A percentile compares a stretch with the other conserved stretches of the same genome.
Conservation (phyloP, 2,888 invertebrate genomes). For the Idaea biselata region DNA sequence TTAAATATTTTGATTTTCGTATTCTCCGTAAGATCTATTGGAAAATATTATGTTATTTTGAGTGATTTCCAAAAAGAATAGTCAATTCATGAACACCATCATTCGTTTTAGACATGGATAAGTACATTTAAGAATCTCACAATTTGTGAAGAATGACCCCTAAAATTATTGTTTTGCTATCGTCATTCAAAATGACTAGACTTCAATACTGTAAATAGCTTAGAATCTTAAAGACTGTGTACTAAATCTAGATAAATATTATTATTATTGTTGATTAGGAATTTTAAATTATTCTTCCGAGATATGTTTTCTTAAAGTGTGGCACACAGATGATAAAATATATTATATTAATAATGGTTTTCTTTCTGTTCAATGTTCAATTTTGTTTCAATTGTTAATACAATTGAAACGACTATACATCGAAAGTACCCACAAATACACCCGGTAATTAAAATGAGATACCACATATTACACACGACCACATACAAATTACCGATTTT, state of each 20-base stretch:
- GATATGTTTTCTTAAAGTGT: background rate
- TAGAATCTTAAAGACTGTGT: constrained; percentile 78
- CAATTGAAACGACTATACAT: too few species aligned
- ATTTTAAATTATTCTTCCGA: background rate
- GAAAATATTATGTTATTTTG: background rate
- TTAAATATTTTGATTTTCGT: background rate
- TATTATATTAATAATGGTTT: too few species aligned
- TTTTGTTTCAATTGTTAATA: too few species aligned
- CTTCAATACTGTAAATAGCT: constrained; percentile 64
- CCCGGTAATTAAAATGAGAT: too few species aligned
- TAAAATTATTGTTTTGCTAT: constrained; percentile 34
- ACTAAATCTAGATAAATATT: constrained; percentile 38
- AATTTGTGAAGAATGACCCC: constrained; percentile 7
- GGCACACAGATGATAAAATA: background rate
- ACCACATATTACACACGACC: too few species aligned
- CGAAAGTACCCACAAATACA: too few species aligned
- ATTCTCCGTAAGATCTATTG: background rate
- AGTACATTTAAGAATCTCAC: background rate
- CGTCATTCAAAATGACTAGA: constrained; percentile 57
- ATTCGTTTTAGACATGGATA: constrained; percentile 1
- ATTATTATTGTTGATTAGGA: constrained; percentile 5
- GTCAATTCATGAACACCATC: background rate
- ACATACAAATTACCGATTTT: too few species aligned
- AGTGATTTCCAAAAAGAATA: background rate
- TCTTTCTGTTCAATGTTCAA: too few species aligned